Evolutionary conservation across 1,140 invertebrate genomes (phyloP), one percentile per base, ranked within the genome.

Genomic region (Pygmarrhopalites habei): DNA sequence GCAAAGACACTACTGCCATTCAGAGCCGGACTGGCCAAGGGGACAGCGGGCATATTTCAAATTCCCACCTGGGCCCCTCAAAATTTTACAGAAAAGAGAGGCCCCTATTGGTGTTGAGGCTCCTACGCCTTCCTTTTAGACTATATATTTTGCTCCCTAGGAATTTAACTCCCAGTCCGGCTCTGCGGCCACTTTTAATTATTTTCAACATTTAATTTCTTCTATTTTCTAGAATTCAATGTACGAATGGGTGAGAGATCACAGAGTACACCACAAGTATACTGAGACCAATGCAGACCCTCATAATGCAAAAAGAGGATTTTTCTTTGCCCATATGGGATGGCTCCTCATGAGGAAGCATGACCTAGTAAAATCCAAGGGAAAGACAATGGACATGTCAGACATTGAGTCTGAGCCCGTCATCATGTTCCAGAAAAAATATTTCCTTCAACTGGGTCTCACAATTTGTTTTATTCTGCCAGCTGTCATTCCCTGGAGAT

Each of bases 261-360:
- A 98, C 77, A 82, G 95, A 68, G 89, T 95, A 64, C 95, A 98
- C 75, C 95, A 98, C 78, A 97, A 97, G 75, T 97, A 86, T 78
- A 90, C 87, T 7, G 95, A 98, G 76, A 97, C 95, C 0, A 84
- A 97, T 76, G 94, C 93, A 4, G 94, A 98, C 78, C 94, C 95
- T 0, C 93, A 98, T 73, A 96, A 97, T 75, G 90, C 80, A 2
- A 91, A 82, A 5, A 81, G 93, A 14, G 95, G 94, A 2, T 95
- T 98, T 78, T 97, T 98, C 80, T 98, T 97, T 76, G 82, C 94
- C 0, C 95, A 98, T 72, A 82, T 97, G 60, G 95, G 95, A 10
- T 98, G 95, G 95, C 77, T 98, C 44, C 75, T 98, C 39, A 86
- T 87, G 62, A 82, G 84, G 60, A 97, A 98, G 77, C 94, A 97